A percentile compares a stretch with the other conserved stretches of the same genome.
These are phyloP conservation scores for Anadara kagoshimensis DNA, from an alignment of 1,140 invertebrate genomes.

Conservation along the genomic window DNA sequence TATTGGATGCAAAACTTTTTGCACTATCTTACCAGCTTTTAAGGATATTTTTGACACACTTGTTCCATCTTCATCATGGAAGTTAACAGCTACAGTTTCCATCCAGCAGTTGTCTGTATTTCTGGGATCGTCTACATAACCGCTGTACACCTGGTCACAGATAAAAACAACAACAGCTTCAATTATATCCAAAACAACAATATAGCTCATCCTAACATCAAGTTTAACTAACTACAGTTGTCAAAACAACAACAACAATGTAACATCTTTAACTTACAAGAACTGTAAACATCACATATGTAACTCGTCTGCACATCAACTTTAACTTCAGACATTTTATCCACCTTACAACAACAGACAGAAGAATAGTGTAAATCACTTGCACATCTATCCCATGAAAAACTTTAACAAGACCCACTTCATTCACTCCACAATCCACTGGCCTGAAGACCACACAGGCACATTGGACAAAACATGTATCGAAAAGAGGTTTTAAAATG, in stretches of 20 bases:
- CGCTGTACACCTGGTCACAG: constrained; percentile 69
- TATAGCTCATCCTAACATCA: background rate
- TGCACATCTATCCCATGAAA: background rate
- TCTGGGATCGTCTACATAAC: constrained; percentile 73
- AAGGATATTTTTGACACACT: constrained; percentile 81
- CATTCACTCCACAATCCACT: background rate
- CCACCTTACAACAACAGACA: too few relatives aligned
- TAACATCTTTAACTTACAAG: background rate
- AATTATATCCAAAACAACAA: background rate
- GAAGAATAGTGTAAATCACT: too few relatives aligned
- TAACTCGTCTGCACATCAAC: too few relatives aligned
- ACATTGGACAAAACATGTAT: background rate
- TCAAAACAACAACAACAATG: too few relatives aligned
- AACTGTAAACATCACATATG: background rate
- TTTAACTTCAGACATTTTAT: too few relatives aligned
- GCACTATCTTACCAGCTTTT: constrained; percentile 79
- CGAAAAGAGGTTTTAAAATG: background rate
- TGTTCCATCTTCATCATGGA: constrained; percentile 87
- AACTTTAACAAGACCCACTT: background rate
- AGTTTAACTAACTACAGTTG: background rate
- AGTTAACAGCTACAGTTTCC: constrained; percentile 85
- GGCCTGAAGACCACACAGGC: background rate
- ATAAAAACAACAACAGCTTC: background rate
- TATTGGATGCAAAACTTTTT: background rate
- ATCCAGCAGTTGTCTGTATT: constrained; percentile 75